Base-by-base conservation (phyloP, 2,888 invertebrate species). In the Sialis lutaria region DNA sequence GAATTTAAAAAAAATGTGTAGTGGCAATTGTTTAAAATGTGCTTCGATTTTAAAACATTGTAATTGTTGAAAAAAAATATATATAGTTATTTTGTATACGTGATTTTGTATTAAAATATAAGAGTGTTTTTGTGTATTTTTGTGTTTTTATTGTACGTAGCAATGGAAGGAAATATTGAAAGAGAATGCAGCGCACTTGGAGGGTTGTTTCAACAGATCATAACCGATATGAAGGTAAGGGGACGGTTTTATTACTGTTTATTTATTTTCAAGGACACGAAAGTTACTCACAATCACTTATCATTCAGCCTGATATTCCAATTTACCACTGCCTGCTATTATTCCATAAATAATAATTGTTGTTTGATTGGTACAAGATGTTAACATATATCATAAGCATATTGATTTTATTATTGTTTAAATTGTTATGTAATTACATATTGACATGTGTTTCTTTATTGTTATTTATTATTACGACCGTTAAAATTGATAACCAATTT, bases 191-290 rank as follows among this genome's bases (percentile, higher is more conserved):
- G 86, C 64, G 89, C 88, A 56, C 72, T 93, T 61, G 93, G 93
- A 67, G 88, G 86, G 62, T 76, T 95, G 56, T 95, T 95, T 66
- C 91, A 93, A 68, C 89, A 90, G 67, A 90, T 96, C 58, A 83
- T 96, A 58, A 82, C 82, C 60, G 96, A 96, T 66, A 86, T 96
- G 87, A 95, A 95, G 87, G 95, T 93, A 75, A 72, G 77, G 67
- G 47, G 48, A 33, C 22, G 22, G 4, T 22, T 22, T 22, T 22
- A 22, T 22, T 32, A 42, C 1, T 37, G 10, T 31, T 47, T 7
- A n/a, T 41, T 42, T 30, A 35, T 39, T 13, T 45, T 34, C 9
- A 42, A 42, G 6, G 42, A 13, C 7, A 44, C 33, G 5, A 40
- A n/a, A 22, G 22, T 22, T 22, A 22, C 22, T 22, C 22, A 22